Conservation (phyloP, 2,113 vertebrate genomes). For the Boleophthalmus pectinirostris region DNA sequence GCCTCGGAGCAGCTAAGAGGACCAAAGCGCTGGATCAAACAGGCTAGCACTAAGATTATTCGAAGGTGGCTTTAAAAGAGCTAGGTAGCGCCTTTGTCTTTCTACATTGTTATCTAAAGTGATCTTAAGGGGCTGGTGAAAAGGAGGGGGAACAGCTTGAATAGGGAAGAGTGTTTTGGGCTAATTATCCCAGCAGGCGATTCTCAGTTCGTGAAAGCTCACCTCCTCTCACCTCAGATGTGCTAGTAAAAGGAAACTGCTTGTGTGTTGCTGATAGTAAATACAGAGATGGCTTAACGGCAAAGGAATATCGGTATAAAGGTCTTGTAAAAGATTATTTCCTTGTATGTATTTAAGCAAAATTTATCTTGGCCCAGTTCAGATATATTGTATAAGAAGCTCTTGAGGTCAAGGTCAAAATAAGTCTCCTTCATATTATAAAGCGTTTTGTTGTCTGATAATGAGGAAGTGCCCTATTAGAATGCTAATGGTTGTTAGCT, state of each 20-base stretch:
- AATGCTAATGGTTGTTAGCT: too few relatives aligned
- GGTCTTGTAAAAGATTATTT: too few relatives aligned
- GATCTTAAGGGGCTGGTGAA: slow-evolving; percentile 24
- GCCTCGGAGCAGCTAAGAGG: slow-evolving; percentile 11
- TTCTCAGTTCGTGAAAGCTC: slow-evolving; percentile 38
- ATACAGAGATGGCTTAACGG: slow-evolving; percentile 13
- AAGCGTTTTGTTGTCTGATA: too few relatives aligned
- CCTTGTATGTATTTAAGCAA: too few relatives aligned
- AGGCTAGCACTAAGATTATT: slow-evolving; percentile 15
- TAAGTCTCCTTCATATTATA: too few relatives aligned
- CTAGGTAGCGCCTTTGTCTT: slow-evolving; percentile 28
- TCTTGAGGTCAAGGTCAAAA: too few relatives aligned
- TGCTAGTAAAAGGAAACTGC: slow-evolving; percentile 30
- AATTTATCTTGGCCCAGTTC: too few relatives aligned
- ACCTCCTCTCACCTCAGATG: slow-evolving; percentile 24
- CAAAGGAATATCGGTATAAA: background rate
- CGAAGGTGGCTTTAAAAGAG: slow-evolving; percentile 2
- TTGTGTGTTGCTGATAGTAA: slow-evolving; percentile 38
- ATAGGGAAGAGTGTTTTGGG: slow-evolving; percentile 31
- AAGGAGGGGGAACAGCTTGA: slow-evolving; percentile 19
- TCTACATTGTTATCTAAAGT: slow-evolving; percentile 36
- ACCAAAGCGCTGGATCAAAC: slow-evolving; percentile 13
- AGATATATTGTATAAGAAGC: too few relatives aligned
- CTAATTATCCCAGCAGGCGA: slow-evolving; percentile 36
- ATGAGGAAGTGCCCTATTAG: too few relatives aligned